A percentile compares a stretch with the other conserved stretches of the same genome.
Conservation (phyloP, 2,797 vertebrate species). For the Philypnodon macrostomus region DNA sequence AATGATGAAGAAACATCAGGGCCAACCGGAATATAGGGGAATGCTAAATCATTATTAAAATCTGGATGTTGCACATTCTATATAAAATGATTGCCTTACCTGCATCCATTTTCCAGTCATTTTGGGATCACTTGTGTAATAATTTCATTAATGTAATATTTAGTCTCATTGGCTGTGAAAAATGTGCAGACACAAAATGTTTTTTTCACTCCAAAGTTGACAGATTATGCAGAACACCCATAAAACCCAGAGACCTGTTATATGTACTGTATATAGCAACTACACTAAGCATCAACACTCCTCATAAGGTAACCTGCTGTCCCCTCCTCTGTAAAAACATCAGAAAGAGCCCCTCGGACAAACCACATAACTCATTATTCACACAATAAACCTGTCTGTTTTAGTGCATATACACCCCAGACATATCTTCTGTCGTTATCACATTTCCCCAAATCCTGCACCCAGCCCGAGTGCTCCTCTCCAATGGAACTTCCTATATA, state of each 20-base stretch:
- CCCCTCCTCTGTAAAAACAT: slow-evolving; percentile 40
- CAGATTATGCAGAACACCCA: not conserved
- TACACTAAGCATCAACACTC: slow-evolving; percentile 48
- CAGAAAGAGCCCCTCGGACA: slow-evolving; percentile 60
- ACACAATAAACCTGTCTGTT: slow-evolving; percentile 16
- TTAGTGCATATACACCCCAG: slow-evolving; percentile 32
- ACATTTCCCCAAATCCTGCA: slow-evolving; percentile 53
- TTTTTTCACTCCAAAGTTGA: not conserved
- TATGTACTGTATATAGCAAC: slow-evolving; percentile 21
- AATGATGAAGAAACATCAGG: too few relatives aligned
- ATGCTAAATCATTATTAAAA: too few relatives aligned
- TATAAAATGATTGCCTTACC: too few relatives aligned
- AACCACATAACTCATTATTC: slow-evolving; percentile 32
- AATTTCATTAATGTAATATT: too few relatives aligned
- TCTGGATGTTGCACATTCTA: too few relatives aligned
- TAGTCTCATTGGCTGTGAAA: too few relatives aligned
- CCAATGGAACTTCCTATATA: slow-evolving; percentile 82
- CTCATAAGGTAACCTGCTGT: slow-evolving; percentile 71
- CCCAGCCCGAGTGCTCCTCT: slow-evolving; percentile 51
- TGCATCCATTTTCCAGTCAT: too few relatives aligned
- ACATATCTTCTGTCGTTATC: slow-evolving; percentile 28
- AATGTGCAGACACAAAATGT: too few relatives aligned
- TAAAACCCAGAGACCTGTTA: slow-evolving; percentile 1
- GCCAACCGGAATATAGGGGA: too few relatives aligned
- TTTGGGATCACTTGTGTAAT: too few relatives aligned